phyloP scores from a whole-genome alignment of 2,113 vertebrate genomes.

The Columba livia region DNA sequence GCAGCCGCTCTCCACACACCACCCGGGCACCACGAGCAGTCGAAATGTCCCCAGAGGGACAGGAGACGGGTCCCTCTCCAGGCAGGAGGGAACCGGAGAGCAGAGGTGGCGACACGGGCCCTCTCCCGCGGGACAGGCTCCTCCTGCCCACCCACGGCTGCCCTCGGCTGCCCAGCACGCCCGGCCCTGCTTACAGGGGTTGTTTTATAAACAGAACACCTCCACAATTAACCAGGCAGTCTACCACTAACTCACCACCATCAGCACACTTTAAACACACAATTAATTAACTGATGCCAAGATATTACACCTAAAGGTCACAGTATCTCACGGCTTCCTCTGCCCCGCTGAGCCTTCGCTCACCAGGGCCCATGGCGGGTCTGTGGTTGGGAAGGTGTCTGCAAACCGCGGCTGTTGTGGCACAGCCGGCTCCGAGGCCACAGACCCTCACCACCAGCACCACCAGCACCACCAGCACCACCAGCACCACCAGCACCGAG shows the following conservation, averaged over 20 bases:
- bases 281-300: not conserved
- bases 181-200: too few relatives aligned
- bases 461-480: too few relatives aligned
- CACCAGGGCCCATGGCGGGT: accelerated
- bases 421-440: not conserved
- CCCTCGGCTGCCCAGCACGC: too few relatives aligned
- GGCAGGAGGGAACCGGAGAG: not conserved
- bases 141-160: too few relatives aligned
- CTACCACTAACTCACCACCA: not conserved
- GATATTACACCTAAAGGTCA: not conserved
- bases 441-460: too few relatives aligned
- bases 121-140: too few relatives aligned
- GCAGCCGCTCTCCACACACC: too few relatives aligned
- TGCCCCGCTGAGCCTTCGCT: accelerated
- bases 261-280: not conserved
- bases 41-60: accelerated
- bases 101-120: not conserved
- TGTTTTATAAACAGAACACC: not conserved
- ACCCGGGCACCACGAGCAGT: accelerated
- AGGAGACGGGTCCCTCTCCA: accelerated
- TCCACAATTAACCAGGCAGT: not conserved
- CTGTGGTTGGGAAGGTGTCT: accelerated
- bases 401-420: accelerated
- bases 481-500: too few relatives aligned
- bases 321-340: not conserved